A percentile compares a stretch with the other conserved stretches of the same genome.
Evolutionary conservation across 2,113 vertebrate genomes (phyloP).

Genomic region (Otis tarda): DNA sequence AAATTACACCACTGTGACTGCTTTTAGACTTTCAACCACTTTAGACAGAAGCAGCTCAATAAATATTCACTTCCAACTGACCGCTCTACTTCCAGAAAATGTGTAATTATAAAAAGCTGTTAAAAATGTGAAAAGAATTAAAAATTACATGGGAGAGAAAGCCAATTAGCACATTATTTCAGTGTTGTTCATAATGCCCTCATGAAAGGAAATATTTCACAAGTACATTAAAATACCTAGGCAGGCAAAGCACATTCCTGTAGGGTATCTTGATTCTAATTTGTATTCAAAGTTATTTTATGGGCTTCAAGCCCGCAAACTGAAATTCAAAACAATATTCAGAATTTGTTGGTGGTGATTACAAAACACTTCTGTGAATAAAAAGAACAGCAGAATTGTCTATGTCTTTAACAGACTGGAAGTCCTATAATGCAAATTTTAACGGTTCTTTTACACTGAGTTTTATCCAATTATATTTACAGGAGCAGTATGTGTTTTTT

Average conservation of each 20-base stretch:
- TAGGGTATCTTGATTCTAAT: not conserved
- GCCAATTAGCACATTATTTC: not conserved
- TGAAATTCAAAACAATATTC: not conserved
- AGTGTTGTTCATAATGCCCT: not conserved
- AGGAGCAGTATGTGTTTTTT: not conserved
- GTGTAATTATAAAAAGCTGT: not conserved
- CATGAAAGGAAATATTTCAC: not conserved
- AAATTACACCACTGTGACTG: not conserved
- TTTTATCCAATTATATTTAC: not conserved
- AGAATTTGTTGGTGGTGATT: conserved; percentile 52
- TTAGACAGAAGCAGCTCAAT: not conserved
- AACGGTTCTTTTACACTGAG: not conserved
- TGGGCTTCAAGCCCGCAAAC: not conserved
- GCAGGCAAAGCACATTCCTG: not conserved
- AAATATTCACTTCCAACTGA: conserved; percentile 60
- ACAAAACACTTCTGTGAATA: conserved; percentile 68
- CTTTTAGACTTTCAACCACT: not conserved
- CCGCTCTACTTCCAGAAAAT: not conserved
- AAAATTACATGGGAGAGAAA: not conserved
- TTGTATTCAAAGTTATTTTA: not conserved
- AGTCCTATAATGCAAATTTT: not conserved
- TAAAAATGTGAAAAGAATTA: not conserved
- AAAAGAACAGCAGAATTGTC: conserved; percentile 36
- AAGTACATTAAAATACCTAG: not conserved
- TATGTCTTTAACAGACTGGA: not conserved